These are phyloP conservation scores for Strigamia transsilvanica DNA, from an alignment of 2,888 invertebrate genomes.

Conservation along the genomic window DNA sequence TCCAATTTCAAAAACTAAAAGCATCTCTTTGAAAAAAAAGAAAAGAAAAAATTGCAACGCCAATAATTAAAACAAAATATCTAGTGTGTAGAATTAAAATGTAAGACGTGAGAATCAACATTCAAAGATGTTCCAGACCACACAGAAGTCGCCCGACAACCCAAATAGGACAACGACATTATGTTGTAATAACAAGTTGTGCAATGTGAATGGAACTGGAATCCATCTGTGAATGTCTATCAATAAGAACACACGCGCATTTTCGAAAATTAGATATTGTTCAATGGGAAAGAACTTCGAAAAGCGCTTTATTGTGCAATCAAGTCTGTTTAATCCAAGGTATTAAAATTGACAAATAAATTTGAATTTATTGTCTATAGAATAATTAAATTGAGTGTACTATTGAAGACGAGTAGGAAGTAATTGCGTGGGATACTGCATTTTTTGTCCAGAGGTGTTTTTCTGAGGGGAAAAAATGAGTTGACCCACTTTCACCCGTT, in stretches of 20 bases:
- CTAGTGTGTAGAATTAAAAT: neutral
- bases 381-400: neutral
- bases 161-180: slow-evolving; percentile 11
- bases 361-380: neutral
- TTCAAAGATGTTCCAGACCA: slow-evolving; percentile 16
- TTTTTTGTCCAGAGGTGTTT: slow-evolving; percentile 26
- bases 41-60: neutral
- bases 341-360: slow-evolving; percentile 7
- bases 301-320: too few species aligned
- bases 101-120: slow-evolving; percentile 3
- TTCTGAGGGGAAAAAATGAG: slow-evolving; percentile 5
- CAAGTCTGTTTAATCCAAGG: too few species aligned
- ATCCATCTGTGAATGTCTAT: neutral
- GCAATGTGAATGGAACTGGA: neutral
- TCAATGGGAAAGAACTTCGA: too few species aligned
- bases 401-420: slow-evolving; percentile 11
- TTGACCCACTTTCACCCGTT: slow-evolving; percentile 37
- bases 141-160: slow-evolving; percentile 36
- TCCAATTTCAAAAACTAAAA: neutral
- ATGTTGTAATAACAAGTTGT: slow-evolving; percentile 3
- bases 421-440: slow-evolving; percentile 21
- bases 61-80: neutral
- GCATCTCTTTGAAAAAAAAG: too few species aligned
- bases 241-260: too few species aligned
- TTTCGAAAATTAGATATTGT: too few species aligned